These are phyloP conservation scores for Amphipoea oculea DNA, from an alignment of 2,888 invertebrate species.

Conservation along the genomic window DNA sequence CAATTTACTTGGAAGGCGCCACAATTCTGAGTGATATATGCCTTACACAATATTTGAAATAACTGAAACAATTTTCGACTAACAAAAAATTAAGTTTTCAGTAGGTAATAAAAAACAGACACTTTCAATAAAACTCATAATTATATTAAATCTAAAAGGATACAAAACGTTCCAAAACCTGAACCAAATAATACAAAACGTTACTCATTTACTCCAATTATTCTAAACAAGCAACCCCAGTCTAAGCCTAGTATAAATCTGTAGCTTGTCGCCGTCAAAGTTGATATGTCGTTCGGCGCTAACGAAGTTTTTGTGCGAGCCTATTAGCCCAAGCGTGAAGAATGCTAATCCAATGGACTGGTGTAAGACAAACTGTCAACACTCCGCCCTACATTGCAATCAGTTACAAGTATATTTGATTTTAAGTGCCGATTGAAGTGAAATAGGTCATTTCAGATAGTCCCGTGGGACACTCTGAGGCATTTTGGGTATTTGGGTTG, in stretches of 20 bases:
- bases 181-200: constrained; percentile 11
- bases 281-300: constrained; percentile 50
- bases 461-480: constrained; percentile 50
- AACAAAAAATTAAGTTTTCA: background rate
- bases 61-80: background rate
- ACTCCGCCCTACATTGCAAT: constrained; percentile 52
- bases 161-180: background rate
- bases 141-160: background rate
- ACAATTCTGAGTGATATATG: background rate
- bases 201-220: constrained; percentile 31
- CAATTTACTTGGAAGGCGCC: background rate
- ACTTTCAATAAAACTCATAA: background rate
- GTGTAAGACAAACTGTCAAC: constrained; percentile 54
- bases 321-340: constrained; percentile 61
- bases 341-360: constrained; percentile 59
- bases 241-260: constrained; percentile 31
- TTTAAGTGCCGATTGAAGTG: constrained; percentile 43
- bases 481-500: constrained; percentile 56
- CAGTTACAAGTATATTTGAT: constrained; percentile 42
- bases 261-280: constrained; percentile 41
- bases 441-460: constrained; percentile 48
- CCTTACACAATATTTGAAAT: background rate
- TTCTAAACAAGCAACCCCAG: constrained; percentile 43
- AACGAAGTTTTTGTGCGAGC: constrained; percentile 63
- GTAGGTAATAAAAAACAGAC: background rate